Base-by-base conservation (phyloP, 2,113 vertebrate species). In the Lagopus leucura region DNA sequence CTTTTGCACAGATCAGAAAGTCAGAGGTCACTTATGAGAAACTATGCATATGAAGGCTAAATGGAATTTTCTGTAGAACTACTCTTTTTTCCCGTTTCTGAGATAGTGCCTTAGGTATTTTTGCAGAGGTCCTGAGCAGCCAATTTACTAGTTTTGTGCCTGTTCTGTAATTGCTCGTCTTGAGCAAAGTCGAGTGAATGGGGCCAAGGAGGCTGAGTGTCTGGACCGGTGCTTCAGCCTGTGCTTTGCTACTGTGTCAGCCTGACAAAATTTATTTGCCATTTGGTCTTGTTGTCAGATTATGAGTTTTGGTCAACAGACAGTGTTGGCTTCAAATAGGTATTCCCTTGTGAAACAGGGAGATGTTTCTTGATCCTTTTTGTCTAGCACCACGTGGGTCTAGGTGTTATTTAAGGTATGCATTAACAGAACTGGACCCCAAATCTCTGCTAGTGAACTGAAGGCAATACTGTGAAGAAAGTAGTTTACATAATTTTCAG, bases 1-100 rank as follows among this genome's bases (percentile, higher is more conserved):
- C 43, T 65, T n/a, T 4, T 0, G 0, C 1, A 3, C 43, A 47
- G 38, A 3, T 48, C 36, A n/a, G 40, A 57, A 17, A 47, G 42
- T 66, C 69, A 32, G 74, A 91, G 36, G 65, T 32, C 65, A 12
- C 48, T 83, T 47, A 30, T 0, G 1, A 61, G 16, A 65, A 61
- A 66, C 14, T 54, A 25, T 0, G 1, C 5, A 4, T 22, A 43
- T 10, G 22, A 63, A 75, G 43, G 28, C 25, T 65, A 61, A 61
- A 76, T 86, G 28, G 36, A 43, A 2, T 1, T 83, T 90, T 86
- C 50, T 8, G 0, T 22, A 70, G 12, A 9, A 16, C 38, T 47
- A 22, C 7, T 79, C 43, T 73, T n/a, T 42, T 43, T n/a, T 58
- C 32, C 66, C 57, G 3, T 48, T 73, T 83, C 71, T 82, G 36